phyloP scores from a whole-genome alignment of 2,888 invertebrate species.

The Onthophagus sagittarius region DNA sequence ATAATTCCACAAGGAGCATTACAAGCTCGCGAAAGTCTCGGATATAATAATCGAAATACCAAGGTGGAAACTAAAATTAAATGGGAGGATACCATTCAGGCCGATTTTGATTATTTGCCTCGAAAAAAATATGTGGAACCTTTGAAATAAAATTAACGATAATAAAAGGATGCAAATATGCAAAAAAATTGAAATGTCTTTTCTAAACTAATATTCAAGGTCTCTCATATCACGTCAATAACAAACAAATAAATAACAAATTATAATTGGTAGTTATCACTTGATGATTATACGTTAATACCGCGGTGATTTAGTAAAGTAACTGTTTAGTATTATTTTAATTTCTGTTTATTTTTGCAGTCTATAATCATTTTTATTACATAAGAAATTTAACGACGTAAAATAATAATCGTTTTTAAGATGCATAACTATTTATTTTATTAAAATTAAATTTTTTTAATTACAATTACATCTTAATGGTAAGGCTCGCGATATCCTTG shows the following conservation, averaged over 20 bases:
- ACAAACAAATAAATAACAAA: not conserved
- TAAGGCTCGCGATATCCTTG: slow-evolving; percentile 11
- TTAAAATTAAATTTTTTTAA: not conserved
- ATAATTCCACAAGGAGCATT: slow-evolving; percentile 12
- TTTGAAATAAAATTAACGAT: not conserved
- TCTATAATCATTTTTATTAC: too few relatives aligned
- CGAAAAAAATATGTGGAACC: not conserved
- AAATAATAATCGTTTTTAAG: too few relatives aligned
- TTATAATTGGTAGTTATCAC: not conserved
- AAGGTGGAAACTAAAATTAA: not conserved
- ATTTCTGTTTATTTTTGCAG: not conserved
- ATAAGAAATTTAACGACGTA: too few relatives aligned
- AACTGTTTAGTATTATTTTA: not conserved
- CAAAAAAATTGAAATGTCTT: not conserved
- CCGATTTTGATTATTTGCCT: not conserved
- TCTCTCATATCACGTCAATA: not conserved
- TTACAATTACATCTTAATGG: not conserved
- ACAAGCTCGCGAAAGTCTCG: not conserved
- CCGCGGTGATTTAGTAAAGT: not conserved
- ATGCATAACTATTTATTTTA: not conserved
- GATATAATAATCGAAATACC: not conserved
- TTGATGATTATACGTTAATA: not conserved
- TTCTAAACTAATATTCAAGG: not conserved
- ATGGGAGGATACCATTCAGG: not conserved
- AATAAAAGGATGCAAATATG: not conserved